Evolutionary conservation across 2,888 invertebrate species (phyloP).

Genomic region (Coecobrya sp.): DNA sequence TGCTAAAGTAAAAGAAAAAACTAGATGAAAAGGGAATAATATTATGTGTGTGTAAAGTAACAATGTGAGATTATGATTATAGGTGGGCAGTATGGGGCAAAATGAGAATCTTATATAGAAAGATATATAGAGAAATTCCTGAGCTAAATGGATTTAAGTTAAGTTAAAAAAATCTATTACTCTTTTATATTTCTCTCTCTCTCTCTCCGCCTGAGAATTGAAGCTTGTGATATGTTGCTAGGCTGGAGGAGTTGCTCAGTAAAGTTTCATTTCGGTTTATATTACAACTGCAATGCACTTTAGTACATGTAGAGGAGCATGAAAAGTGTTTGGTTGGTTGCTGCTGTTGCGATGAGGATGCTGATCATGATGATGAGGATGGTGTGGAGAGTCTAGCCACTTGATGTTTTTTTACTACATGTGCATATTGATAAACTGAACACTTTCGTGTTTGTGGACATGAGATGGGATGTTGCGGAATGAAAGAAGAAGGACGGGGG

Average conservation of each 20-base stretch:
- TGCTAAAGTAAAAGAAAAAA: no score
- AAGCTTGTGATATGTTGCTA: conserved; percentile 55
- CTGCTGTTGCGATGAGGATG: neutral
- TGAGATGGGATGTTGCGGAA: neutral
- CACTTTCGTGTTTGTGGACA: conserved; percentile 31
- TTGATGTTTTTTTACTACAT: conserved; percentile 23
- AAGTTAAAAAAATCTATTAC: neutral
- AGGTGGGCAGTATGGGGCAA: no score
- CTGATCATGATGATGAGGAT: neutral
- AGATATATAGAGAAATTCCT: neutral
- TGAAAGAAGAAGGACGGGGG: neutral
- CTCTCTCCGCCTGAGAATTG: neutral
- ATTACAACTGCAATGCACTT: neutral
- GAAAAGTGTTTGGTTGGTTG: neutral
- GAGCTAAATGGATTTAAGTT: neutral
- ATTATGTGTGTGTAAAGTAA: no score
- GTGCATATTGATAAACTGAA: neutral
- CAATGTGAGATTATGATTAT: no score
- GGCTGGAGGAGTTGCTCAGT: conserved; percentile 72
- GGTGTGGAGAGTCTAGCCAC: neutral
- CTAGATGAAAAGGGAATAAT: no score
- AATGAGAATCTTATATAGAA: neutral
- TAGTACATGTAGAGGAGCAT: neutral
- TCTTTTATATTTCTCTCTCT: neutral
- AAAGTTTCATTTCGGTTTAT: neutral